Evolutionary conservation across 2,113 vertebrate genomes (phyloP), one percentile per base, ranked within the genome.

Genomic region (Pogonocichla stellata): DNA sequence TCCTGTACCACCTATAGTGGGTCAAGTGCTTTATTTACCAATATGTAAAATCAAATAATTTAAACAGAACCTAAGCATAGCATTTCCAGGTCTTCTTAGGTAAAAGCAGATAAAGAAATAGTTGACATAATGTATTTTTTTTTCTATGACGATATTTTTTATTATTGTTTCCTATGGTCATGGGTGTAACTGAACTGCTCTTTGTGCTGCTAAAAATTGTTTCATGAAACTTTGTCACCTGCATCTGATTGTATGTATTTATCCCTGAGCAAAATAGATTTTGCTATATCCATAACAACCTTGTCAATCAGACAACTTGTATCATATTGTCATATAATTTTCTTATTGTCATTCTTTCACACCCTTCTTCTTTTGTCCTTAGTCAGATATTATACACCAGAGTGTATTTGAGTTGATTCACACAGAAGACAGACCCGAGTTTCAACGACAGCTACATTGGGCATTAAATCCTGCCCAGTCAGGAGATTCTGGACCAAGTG

Each of bases 301-400:
- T 42, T 81, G 29, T 77, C 33, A 54, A 14, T 19, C 18, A 60
- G 36, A 48, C 14, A 47, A 12, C 20, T 89, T 65, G 1, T 29
- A 33, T 40, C 8, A 22, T 26, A 36, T 24, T 86, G 26, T 50
- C 8, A n/a, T 48, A 3, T 24, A 15, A 54, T 31, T 80, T 72
- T 78, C 53, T 90, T 69, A 47, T 28, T 53, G 16, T 58, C 1
- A 0, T 61, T 85, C 12, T 54, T 91, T 71, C 19, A 8, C 2
- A 0, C 13, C 31, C 54, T 75, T 82, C 31, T 81, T 10, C 19
- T 22, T 85, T 78, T 93, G 26, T 38, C 29, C 12, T 1, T 58
- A 99, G 98, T 98, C 98, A 47, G 98, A 99, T 93, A 97, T 99
- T 70, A 98, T 99, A 94, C 98, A 99, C 88, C 98, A 99, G 97